These are phyloP conservation scores for Sakesphorus luctuosus DNA, from an alignment of 2,113 vertebrate species.

Conservation along the genomic window DNA sequence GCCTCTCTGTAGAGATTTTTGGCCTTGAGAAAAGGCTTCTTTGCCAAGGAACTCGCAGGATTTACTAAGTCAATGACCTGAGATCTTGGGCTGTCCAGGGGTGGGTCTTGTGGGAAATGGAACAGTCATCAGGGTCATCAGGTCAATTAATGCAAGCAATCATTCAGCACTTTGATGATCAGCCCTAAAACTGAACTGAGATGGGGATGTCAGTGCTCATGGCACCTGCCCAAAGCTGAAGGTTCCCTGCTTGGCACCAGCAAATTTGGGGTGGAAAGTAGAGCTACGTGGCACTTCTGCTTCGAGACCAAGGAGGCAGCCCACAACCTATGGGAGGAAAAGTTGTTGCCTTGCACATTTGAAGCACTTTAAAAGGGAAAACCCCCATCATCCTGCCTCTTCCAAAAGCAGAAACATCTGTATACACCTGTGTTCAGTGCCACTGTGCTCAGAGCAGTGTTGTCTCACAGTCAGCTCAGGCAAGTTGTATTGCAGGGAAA, in stretches of 20 bases:
- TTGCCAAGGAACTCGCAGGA: not conserved
- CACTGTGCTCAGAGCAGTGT: not conserved
- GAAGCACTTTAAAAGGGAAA: not conserved
- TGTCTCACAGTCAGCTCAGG: not conserved
- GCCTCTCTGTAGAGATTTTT: not conserved
- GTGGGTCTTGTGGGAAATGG: not conserved
- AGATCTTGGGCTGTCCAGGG: not conserved
- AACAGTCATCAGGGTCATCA: not conserved
- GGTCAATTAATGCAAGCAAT: not conserved
- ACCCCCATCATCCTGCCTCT: not conserved
- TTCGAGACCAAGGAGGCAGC: not conserved
- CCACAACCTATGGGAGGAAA: not conserved
- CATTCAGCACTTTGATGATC: not conserved
- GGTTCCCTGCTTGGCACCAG: not conserved
- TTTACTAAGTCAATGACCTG: not conserved
- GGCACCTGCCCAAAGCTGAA: not conserved
- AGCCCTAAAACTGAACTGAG: not conserved
- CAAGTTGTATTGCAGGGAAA: not conserved
- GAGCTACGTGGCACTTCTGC: not conserved
- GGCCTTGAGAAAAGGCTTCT: not conserved
- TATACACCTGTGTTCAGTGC: not conserved
- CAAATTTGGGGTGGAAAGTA: not conserved
- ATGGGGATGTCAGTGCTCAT: rapidly evolving
- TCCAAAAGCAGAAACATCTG: not conserved
- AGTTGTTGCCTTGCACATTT: not conserved